These are phyloP conservation scores for Encarsia formosa DNA, from an alignment of 2,888 invertebrate genomes.

Conservation along the genomic window DNA sequence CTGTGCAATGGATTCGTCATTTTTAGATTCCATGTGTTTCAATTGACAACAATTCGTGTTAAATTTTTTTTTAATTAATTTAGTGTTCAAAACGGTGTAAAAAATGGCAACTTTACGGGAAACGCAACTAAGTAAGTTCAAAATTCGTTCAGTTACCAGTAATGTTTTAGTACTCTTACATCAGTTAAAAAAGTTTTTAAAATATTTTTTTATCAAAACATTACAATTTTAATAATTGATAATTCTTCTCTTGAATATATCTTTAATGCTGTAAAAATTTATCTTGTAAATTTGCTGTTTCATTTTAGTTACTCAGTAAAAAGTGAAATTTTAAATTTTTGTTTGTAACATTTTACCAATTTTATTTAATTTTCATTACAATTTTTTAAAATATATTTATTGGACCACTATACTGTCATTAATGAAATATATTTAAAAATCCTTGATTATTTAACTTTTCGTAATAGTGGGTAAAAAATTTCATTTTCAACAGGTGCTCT, in stretches of 20 bases:
- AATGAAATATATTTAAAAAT: no score
- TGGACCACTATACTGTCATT: background rate
- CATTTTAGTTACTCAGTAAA: background rate
- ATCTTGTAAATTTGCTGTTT: background rate
- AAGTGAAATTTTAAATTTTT: background rate
- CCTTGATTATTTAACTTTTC: no score
- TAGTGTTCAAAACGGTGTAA: constrained; percentile 2
- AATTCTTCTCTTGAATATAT: no score
- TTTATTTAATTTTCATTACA: background rate
- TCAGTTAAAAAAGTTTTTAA: no score
- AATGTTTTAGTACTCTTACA: no score
- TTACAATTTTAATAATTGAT: no score
- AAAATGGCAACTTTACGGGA: constrained; percentile 67
- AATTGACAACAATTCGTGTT: constrained; percentile 12
- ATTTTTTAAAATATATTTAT: background rate
- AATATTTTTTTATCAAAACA: no score
- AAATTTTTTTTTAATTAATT: constrained; percentile 19
- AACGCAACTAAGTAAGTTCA: constrained; percentile 65
- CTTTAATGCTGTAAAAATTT: no score
- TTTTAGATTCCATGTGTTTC: constrained; percentile 21
- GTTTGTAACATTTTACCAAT: background rate
- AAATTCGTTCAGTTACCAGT: no score
- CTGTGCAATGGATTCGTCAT: constrained; percentile 15
- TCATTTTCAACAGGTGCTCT: constrained; percentile 90
- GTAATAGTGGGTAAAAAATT: no score